phyloP scores from a whole-genome alignment of 1,140 invertebrate genomes.

The Macrostomum lignano region DNA sequence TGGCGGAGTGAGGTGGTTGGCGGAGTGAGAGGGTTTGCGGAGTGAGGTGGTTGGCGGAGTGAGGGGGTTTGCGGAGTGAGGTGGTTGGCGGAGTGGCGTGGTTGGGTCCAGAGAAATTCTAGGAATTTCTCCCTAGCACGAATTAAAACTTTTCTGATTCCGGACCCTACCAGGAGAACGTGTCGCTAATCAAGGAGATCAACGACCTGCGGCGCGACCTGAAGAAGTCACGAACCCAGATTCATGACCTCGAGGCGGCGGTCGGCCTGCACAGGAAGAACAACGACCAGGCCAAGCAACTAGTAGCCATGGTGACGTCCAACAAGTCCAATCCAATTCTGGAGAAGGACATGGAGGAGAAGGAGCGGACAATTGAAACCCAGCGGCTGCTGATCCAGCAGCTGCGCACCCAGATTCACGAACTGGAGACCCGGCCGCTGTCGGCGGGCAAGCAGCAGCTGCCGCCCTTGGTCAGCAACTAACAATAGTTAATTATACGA shows the following conservation, averaged over 20 bases:
- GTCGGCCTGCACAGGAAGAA: constrained; percentile 32
- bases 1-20: no score
- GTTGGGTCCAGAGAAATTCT: no score
- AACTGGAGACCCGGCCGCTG: constrained; percentile 10
- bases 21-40: no score
- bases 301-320: constrained; percentile 33
- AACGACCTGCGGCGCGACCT: constrained; percentile 40
- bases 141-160: constrained; percentile 1
- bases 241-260: constrained; percentile 39
- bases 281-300: constrained; percentile 32
- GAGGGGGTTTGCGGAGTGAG: no score
- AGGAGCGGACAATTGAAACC: constrained; percentile 16
- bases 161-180: constrained; percentile 36
- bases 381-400: constrained; percentile 20
- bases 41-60: no score
- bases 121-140: no score
- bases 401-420: constrained; percentile 13
- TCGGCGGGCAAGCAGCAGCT: not conserved
- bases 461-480: no score
- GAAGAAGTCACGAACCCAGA: constrained; percentile 34
- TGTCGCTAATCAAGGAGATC: constrained; percentile 41
- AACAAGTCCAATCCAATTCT: constrained; percentile 34
- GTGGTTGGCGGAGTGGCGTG: no score
- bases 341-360: constrained; percentile 34
- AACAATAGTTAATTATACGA: no score